A percentile compares a stretch with the other conserved stretches of the same genome.
phyloP scores from a whole-genome alignment of 2,888 invertebrate genomes.

The Opisthograptis luteolata region DNA sequence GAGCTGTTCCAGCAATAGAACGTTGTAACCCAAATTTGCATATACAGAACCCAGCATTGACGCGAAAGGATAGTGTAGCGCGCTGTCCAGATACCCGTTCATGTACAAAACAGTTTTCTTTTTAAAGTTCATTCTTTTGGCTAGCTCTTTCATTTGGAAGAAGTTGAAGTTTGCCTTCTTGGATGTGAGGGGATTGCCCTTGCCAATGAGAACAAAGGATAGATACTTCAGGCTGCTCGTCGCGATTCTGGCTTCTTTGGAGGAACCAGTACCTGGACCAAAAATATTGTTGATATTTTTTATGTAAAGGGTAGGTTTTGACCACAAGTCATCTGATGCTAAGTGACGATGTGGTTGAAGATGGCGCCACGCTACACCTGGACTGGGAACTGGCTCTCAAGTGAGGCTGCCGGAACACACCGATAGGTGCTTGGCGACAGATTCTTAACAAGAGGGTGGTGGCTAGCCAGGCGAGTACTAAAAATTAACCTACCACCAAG shows the following conservation, averaged over 20 bases:
- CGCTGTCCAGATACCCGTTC: constrained; percentile 1
- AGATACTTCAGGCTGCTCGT: not conserved
- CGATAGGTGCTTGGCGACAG: too few species aligned
- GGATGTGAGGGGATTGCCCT: not conserved
- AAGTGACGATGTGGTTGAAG: too few species aligned
- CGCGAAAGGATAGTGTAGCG: too few species aligned
- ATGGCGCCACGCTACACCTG: too few species aligned
- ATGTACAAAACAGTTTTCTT: constrained; percentile 6
- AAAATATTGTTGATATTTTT: too few species aligned
- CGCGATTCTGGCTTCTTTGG: not conserved
- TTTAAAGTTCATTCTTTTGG: not conserved
- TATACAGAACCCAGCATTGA: not conserved
- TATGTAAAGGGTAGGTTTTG: too few species aligned
- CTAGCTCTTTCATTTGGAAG: constrained; percentile 4
- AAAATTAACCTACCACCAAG: too few species aligned
- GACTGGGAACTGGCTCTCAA: too few species aligned
- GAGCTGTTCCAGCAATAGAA: not conserved
- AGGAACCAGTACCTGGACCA: not conserved
- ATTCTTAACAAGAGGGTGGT: too few species aligned
- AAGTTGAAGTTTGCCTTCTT: not conserved
- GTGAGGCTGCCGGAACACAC: too few species aligned
- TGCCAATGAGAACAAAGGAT: not conserved
- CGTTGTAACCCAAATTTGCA: not conserved
- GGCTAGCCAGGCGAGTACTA: too few species aligned
- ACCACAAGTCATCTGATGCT: too few species aligned